Evolutionary conservation across 2,113 vertebrate genomes (phyloP), one percentile per base, ranked within the genome.

Genomic region (Gnathonemus longibarbis): DNA sequence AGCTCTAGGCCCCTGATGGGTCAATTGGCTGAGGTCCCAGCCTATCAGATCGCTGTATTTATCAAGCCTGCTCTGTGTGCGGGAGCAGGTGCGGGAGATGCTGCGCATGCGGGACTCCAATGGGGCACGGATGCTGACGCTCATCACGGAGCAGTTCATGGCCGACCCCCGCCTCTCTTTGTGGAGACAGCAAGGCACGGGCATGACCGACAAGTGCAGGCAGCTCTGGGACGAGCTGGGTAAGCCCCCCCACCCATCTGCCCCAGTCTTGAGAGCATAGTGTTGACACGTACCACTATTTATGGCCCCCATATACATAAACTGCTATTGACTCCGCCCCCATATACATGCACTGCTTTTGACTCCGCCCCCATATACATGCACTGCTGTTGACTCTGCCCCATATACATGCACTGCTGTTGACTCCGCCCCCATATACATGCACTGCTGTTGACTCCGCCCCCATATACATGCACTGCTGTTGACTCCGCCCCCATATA

Each of bases 121-220:
- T 0, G 98, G 98, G 27, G 98, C 98, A 90, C 96, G 98, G 90
- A 99, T 99, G 98, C 96, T 99, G 93, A 99, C 98, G 0, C 88
- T 99, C 91, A 99, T 99, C 93, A 99, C 98, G 0, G 98, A 99
- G 90, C 98, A 99, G 94, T 99, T 99, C 90, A 99, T 99, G 98
- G 98, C 98, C 0, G 98, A 99, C 91, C 98, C 98, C 17, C 97
- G 98, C 13, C 96, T 99, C 92, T 97, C 98, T 24, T 96, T 99
- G 89, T 99, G 98, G 98, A 97, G 98, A 91, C 98, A 99, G 92
- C 98, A 99, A 95, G 98, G 98, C 83, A 98, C 98, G 0, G 98
- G 98, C 94, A 99, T 99, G 97, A 99, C 98, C 0, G 98, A 99
- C 94, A 99, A 99, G 93, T 99, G 98, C 92, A 94, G 98, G 91